Conservation (phyloP, 2,888 invertebrate species). For the Pammene fasciana region DNA sequence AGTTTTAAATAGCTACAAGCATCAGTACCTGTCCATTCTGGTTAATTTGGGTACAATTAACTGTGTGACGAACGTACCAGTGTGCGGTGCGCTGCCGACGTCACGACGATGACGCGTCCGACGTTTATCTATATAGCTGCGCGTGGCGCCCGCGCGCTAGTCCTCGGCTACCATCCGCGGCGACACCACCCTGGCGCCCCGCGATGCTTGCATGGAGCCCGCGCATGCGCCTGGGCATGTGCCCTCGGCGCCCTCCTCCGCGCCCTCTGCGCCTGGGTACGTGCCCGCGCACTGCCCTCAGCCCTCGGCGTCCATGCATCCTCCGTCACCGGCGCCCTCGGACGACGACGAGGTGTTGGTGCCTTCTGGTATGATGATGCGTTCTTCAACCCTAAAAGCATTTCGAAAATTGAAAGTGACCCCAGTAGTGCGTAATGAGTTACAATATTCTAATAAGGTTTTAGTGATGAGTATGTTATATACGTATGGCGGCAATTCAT, state of each 20-base stretch:
- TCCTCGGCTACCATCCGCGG: slow-evolving; percentile 45
- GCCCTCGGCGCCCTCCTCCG: slow-evolving; percentile 53
- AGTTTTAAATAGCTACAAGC: too few species aligned
- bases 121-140: slow-evolving; percentile 53
- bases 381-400: neutral
- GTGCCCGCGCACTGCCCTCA: slow-evolving; percentile 48
- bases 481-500: too few species aligned
- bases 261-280: slow-evolving; percentile 45
- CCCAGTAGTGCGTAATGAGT: neutral
- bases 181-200: slow-evolving; percentile 68
- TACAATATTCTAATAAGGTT: neutral
- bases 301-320: slow-evolving; percentile 46
- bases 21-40: too few species aligned
- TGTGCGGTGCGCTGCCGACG: slow-evolving; percentile 54
- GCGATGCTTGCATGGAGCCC: slow-evolving; percentile 77
- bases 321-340: slow-evolving; percentile 48
- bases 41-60: too few species aligned
- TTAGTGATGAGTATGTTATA: neutral
- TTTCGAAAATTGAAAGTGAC: neutral
- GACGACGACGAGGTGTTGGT: slow-evolving; percentile 73
- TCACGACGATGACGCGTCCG: slow-evolving; percentile 69
- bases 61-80: neutral
- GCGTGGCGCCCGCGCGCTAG: slow-evolving; percentile 67
- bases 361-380: slow-evolving; percentile 73
- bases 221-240: slow-evolving; percentile 52